These are phyloP conservation scores for Rousettus leschenaultii DNA, from an alignment of 2,113 vertebrate genomes.

Conservation along the genomic window DNA sequence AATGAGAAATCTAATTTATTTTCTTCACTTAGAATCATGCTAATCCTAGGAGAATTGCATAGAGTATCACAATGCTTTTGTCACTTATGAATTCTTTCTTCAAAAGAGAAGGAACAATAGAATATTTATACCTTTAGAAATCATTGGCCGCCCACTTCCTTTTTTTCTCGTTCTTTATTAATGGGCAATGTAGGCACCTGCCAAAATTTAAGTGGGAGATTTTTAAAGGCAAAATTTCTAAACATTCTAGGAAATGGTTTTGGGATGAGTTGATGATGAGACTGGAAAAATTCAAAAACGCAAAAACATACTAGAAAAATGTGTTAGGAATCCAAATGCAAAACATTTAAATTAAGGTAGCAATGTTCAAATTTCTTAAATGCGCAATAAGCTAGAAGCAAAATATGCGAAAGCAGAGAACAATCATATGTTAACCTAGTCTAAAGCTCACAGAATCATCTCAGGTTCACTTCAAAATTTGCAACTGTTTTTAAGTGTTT, in stretches of 20 bases:
- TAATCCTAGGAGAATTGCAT: background rate
- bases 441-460: slow-evolving; percentile 31
- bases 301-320: background rate
- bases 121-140: background rate
- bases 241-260: background rate
- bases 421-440: slow-evolving; percentile 55
- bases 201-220: background rate
- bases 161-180: background rate
- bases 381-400: background rate
- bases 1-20: background rate
- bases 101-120: background rate
- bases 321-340: background rate
- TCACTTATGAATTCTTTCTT: background rate
- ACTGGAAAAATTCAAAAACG: background rate
- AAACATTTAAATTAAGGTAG: background rate
- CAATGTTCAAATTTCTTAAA: slow-evolving; percentile 11
- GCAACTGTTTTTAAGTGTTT: slow-evolving; percentile 54
- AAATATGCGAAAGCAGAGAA: slow-evolving; percentile 41
- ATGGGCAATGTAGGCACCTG: background rate
- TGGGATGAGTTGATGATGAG: background rate
- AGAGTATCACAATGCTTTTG: background rate
- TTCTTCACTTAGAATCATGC: background rate
- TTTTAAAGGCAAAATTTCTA: background rate
- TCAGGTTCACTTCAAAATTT: slow-evolving; percentile 62
- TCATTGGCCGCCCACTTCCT: background rate